A percentile compares a stretch with the other conserved stretches of the same genome.
phyloP scores from a whole-genome alignment of 1,140 invertebrate genomes.

The Octopus sinensis region DNA sequence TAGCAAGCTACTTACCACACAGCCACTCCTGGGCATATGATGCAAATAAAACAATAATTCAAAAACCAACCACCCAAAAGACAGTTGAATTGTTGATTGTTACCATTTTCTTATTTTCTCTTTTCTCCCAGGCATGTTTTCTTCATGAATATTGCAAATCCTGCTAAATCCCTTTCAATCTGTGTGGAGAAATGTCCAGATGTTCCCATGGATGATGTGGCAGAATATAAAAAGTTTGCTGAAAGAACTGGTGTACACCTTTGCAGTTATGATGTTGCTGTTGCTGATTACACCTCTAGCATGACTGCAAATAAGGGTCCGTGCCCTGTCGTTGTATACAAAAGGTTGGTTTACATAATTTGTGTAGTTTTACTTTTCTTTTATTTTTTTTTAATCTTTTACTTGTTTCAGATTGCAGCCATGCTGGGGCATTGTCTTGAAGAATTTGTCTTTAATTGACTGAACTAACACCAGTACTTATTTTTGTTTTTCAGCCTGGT shows the following conservation, averaged over 20 bases:
- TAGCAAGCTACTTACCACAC: too few relatives aligned
- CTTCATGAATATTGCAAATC: conserved; percentile 76
- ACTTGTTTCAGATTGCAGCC: too few relatives aligned
- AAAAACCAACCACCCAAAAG: too few relatives aligned
- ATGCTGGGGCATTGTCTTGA: too few relatives aligned
- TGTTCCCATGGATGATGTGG: conserved; percentile 63
- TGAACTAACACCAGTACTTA: too few relatives aligned
- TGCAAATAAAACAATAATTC: too few relatives aligned
- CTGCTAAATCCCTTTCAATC: conserved; percentile 76
- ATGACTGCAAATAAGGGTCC: conserved; percentile 34
- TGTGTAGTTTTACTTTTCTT: conserved; percentile 10
- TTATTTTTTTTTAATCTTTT: too few relatives aligned
- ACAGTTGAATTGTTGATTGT: too few relatives aligned
- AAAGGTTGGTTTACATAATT: conserved; percentile 38
- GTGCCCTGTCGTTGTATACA: conserved; percentile 43
- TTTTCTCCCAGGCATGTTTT: conserved; percentile 68
- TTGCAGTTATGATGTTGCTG: conserved; percentile 60
- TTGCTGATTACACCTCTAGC: conserved; percentile 35
- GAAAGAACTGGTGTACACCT: conserved; percentile 70
- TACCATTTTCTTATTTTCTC: conserved; percentile 28
- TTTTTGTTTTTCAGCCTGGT: too few relatives aligned
- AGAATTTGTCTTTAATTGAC: too few relatives aligned
- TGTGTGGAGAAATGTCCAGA: conserved; percentile 86
- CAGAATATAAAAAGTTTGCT: conserved; percentile 76
- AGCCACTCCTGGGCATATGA: too few relatives aligned